Evolutionary conservation across 2,888 invertebrate species (phyloP), one percentile per base, ranked within the genome.

Genomic region (Heterodera filipjevi): DNA sequence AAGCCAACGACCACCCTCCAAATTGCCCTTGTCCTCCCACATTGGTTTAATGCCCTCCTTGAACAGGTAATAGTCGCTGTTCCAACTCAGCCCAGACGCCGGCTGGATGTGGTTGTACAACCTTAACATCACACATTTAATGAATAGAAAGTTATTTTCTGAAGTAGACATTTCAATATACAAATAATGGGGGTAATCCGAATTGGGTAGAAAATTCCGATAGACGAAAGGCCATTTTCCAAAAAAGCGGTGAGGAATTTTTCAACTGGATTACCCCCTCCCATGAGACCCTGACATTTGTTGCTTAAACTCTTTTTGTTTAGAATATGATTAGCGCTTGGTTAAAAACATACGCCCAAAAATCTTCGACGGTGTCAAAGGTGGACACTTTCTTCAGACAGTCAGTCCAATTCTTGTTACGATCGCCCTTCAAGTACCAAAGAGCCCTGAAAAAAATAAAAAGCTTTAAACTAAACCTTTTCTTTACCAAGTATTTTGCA

Each of bases 291-390:
- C n/a, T n/a, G n/a, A n/a, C n/a, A n/a, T n/a, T 39, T 39, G 39
- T 39, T 39, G 6, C 12, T 39, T 12, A 39, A 39, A 39, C n/a
- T n/a, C 44, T 44, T 44, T 44, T 49, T 49, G 49, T 1, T 14
- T 16, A 49, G 3, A 19, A 49, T 14, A 19, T 49, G 16, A 3
- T 14, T 16, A 49, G 16, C 10, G 16, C 6, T 27, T 30, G 44
- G 16, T 53, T 30, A 14, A 30, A 80, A 70, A 90, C 91, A 90
- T 91, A 95, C 95, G 95, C 95, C 99, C 99, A 99, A 90, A 99
- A 99, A 91, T 98, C 98, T 92, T 99, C 99, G 39, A 96, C 97
- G n/a, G 96, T 96, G 89, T 95, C 94, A 90, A 99, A 96, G 83
- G 94, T 94, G 73, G 95, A 94, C 77, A 99, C 94, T 91, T 95